A percentile compares a stretch with the other conserved stretches of the same genome.
These are phyloP conservation scores for Ametastegia equiseti DNA, from an alignment of 2,888 invertebrate genomes.

Conservation along the genomic window DNA sequence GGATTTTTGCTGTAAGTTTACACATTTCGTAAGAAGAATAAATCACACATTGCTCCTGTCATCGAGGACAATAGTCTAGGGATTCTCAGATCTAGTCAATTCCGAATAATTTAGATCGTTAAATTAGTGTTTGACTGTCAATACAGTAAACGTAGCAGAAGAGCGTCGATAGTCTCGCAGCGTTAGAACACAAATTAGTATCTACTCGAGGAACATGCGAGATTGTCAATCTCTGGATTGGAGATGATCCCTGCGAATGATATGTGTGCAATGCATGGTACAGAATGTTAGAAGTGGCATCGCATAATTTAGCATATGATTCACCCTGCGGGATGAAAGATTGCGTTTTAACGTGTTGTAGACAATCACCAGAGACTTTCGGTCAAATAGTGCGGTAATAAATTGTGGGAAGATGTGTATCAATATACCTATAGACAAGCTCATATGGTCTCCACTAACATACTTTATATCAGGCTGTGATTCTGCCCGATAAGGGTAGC, in stretches of 20 bases:
- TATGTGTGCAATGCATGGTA: background rate
- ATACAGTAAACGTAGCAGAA: no score
- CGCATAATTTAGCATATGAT: slow-evolving; percentile 22
- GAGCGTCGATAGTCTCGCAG: background rate
- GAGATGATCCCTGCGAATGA: background rate
- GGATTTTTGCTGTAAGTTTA: slow-evolving; percentile 39
- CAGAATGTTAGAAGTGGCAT: background rate
- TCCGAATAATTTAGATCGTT: background rate
- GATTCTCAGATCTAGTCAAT: background rate
- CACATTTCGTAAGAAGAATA: background rate
- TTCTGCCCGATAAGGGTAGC: slow-evolving; percentile 57
- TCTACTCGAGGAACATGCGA: background rate
- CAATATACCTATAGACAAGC: background rate
- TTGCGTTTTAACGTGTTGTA: background rate
- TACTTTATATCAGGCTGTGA: slow-evolving; percentile 39
- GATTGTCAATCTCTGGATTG: background rate
- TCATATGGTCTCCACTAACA: slow-evolving; percentile 30
- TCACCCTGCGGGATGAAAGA: background rate
- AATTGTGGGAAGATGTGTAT: background rate
- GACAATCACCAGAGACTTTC: background rate
- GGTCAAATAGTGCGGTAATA: background rate
- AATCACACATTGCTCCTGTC: background rate
- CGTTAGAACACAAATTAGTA: background rate
- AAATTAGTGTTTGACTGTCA: background rate
- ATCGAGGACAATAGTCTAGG: background rate